Evolutionary conservation across 2,797 vertebrate species (phyloP), one percentile per base, ranked within the genome.

Genomic region (Lagodon rhomboides): DNA sequence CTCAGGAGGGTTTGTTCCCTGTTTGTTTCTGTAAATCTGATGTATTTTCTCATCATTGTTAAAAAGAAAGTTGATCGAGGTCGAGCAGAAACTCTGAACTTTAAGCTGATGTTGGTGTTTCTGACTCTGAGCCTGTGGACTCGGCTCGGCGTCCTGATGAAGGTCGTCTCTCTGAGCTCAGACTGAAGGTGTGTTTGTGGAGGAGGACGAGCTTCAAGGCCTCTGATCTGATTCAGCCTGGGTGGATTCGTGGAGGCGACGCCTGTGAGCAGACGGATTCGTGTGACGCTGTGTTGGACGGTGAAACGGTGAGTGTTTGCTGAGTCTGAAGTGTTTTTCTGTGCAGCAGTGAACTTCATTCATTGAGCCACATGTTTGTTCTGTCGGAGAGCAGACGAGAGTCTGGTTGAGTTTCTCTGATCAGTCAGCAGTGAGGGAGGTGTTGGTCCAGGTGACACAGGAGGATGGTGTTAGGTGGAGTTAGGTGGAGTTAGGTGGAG

Each of bases 181-280:
- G 63, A 15, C 55, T 67, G 64, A 60, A 75, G 73, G 73, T 64
- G 10, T 53, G 13, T 55, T 6, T 34, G 60, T 22, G 1, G 51
- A 73, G n/a, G 22, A 63, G 43, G 9, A 38, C 51, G 1, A 76
- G 74, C 12, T 38, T 25, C 67, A 56, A 70, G 59, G 67, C 66
- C 0, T 50, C 16, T 55, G 65, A 68, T 47, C 62, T 62, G 0
- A 22, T 64, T 70, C 51, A 43, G 43, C 58, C 47, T 53, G 49
- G 62, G 12, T 44, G 69, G 51, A 64, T 47, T 27, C 43, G 3
- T 27, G 65, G 66, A 49, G 62, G n/a, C 1, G 2, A 2, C 27
- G n/a, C 16, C 16, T 8, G 75, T n/a, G 30, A 49, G 50, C 59
- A 77, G 51, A 50, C 64, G 16, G 22, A 34, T 18, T 47, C 15